A percentile compares a stretch with the other conserved stretches of the same genome.
Conservation (phyloP, 2,888 invertebrate genomes). For the Psylliodes chrysocephalus region DNA sequence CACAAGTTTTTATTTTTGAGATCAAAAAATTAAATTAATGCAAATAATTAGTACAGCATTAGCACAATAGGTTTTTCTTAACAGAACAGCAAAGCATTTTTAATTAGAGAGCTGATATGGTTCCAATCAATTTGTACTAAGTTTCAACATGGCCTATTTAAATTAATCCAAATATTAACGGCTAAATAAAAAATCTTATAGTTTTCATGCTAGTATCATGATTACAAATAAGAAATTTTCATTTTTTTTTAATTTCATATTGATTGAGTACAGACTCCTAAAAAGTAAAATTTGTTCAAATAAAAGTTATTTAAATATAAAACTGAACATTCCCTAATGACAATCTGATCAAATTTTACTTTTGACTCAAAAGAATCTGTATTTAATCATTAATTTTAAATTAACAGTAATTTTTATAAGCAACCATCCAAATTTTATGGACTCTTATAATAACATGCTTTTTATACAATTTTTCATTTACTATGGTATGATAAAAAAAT, state of each 20-base stretch:
- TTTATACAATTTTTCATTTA: no score
- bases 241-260: background rate
- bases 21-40: conserved; percentile 16
- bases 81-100: background rate
- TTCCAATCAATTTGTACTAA: conserved; percentile 22
- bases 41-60: conserved; percentile 7
- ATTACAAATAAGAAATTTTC: background rate
- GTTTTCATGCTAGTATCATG: no score
- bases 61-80: background rate
- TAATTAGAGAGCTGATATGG: conserved; percentile 21
- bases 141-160: conserved; percentile 25
- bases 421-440: no score
- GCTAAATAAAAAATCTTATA: background rate
- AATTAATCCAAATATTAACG: background rate
- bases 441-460: no score
- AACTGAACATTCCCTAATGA: no score
- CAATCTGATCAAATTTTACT: no score
- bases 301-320: background rate
- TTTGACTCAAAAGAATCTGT: no score
- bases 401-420: no score
- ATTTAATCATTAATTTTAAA: no score
- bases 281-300: background rate
- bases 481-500: no score
- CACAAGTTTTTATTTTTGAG: conserved; percentile 20
- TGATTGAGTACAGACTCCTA: background rate